Evolutionary conservation across 2,888 invertebrate genomes (phyloP), one percentile per base, ranked within the genome.

Genomic region (Pherbina coryleti): DNA sequence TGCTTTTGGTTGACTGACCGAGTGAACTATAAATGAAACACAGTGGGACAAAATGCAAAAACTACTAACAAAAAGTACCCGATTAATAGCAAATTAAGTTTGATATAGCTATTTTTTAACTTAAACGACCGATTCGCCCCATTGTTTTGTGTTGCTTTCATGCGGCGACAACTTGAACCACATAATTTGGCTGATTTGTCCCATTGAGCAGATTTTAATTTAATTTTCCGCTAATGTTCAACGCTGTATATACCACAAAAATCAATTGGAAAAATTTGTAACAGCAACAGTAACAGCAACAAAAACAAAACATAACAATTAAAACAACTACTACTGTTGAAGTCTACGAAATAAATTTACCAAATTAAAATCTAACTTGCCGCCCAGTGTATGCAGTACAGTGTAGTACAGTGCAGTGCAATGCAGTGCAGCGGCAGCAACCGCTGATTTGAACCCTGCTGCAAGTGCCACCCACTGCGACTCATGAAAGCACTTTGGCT

Each of bases 361-460:
- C 84, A 85, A 84, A 87, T 87, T 87, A 86, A 86, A 86, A 85
- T 83, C 83, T 84, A 81, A 83, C 82, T 81, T 80, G 82, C 79
- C 78, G 78, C 83, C 82, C 83, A 75, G 76, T 76, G 44, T 44
- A 11, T 80, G 82, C 79, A 79, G 78, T 82, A 82, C 82, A 75
- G 76, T 76, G 69, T 82, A 75, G 76, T 76, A 70, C 75, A 76
- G 67, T 71, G 60, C 53, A 77, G 55, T 77, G 57, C 75, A 78
- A 79, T 78, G 78, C 79, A 76, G 71, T 77, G 73, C 76, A 74
- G 60, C 71, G 75, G 57, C 71, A 28, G 44, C 14, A 4, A 22
- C 57, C 22, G 28, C 34, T 22, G 22, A 4, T 69, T 19, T 14
- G 49, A 49, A 37, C 19, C 53, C 71, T 57, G 72, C 62, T 71